phyloP scores from a whole-genome alignment of 2,888 invertebrate species.

The Pristionchus entomophagus region DNA sequence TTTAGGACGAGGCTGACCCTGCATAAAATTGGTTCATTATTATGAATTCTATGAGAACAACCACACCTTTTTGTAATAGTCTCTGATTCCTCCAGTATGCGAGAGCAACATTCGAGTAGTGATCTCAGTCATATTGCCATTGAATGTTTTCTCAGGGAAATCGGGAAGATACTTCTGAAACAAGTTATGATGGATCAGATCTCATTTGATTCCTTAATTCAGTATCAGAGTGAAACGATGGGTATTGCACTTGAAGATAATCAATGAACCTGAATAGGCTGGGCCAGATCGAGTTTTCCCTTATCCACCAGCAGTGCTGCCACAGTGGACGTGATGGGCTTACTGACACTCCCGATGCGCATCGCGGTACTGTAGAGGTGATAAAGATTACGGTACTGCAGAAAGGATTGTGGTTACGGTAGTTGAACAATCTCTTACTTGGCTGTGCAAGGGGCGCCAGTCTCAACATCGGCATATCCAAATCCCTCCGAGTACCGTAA shows the following conservation, averaged over 20 bases:
- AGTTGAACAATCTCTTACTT: neutral
- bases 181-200: neutral
- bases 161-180: conserved; percentile 79
- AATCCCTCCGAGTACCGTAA: conserved; percentile 77
- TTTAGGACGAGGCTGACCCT: neutral
- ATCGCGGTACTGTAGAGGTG: too few relatives aligned
- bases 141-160: conserved; percentile 79
- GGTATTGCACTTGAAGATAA: too few relatives aligned
- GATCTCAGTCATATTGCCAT: conserved; percentile 79
- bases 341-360: conserved; percentile 82
- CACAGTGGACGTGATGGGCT: conserved; percentile 80
- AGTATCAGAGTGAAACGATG: too few relatives aligned
- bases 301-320: conserved; percentile 79
- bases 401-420: neutral
- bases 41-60: too few relatives aligned
- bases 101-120: conserved; percentile 80
- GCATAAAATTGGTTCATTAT: too few relatives aligned
- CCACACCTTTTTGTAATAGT: conserved; percentile 76
- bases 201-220: neutral
- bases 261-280: conserved; percentile 56
- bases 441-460: conserved; percentile 77
- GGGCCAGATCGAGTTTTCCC: conserved; percentile 79
- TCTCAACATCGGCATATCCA: conserved; percentile 81
- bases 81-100: conserved; percentile 80
- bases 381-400: conserved; percentile 77